These are phyloP conservation scores for Myotis vivesi DNA, from an alignment of 2,797 vertebrate species.

Conservation along the genomic window DNA sequence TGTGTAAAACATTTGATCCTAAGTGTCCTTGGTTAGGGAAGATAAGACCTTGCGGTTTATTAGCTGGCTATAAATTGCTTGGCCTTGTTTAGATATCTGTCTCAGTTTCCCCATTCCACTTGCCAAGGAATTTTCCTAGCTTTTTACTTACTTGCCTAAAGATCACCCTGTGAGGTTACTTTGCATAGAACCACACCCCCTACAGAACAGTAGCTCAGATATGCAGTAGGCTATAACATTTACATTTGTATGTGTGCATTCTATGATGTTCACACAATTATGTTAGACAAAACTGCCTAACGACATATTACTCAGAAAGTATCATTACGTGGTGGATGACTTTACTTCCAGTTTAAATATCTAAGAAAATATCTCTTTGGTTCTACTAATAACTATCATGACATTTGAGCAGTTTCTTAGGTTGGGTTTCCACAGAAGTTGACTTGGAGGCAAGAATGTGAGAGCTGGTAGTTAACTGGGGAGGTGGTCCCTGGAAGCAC, in stretches of 20 bases:
- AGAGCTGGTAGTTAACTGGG: background rate
- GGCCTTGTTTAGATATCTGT: background rate
- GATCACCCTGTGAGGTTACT: background rate
- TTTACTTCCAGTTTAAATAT: slow-evolving; percentile 22
- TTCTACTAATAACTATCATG: slow-evolving; percentile 7
- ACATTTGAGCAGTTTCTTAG: background rate
- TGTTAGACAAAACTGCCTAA: background rate
- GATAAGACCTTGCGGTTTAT: background rate
- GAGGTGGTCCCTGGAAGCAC: background rate
- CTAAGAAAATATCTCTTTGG: background rate
- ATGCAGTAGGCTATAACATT: background rate
- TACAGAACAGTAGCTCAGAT: background rate
- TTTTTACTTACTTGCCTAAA: background rate
- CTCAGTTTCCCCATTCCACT: background rate
- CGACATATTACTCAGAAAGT: background rate
- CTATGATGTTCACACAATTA: background rate
- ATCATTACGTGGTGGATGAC: background rate
- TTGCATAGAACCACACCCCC: background rate
- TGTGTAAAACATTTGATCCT: background rate
- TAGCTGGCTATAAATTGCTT: background rate
- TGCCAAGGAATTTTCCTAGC: background rate
- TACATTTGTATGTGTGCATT: background rate
- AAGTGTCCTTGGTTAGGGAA: background rate
- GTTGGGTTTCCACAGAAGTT: background rate
- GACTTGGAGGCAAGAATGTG: slow-evolving; percentile 11